Percentiles rank a stretch among this genome's conserved stretches.
Conservation (phyloP, 2,113 vertebrate species). For the western clawed frog (Xenopus tropicalis) region DNA sequence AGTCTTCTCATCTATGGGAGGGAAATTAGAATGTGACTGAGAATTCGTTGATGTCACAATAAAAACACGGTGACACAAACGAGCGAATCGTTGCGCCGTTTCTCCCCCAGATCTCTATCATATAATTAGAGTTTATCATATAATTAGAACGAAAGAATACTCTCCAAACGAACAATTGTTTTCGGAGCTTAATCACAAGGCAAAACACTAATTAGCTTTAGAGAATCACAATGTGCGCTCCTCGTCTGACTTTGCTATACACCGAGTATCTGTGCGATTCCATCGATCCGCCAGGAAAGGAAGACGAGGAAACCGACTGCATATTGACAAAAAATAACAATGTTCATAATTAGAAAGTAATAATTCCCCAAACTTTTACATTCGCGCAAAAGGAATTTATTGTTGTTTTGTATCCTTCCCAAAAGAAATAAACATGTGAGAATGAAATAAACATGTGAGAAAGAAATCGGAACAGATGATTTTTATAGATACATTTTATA, state of each 20-base stretch:
- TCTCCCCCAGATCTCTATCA: conserved; percentile 30
- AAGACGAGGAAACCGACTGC: neutral
- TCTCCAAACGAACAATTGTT: conserved; percentile 28
- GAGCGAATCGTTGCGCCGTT: neutral
- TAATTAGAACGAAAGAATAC: conserved; percentile 33
- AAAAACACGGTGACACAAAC: no score
- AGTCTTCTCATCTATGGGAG: no score
- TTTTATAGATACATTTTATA: neutral
- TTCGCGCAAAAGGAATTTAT: no score
- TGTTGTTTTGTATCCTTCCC: no score
- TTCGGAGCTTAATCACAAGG: conserved; percentile 23
- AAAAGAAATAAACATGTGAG: no score
- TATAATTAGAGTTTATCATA: conserved; percentile 41
- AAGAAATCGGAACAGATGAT: no score
- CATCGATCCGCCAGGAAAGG: neutral
- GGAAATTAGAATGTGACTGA: no score
- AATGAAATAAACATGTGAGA: no score
- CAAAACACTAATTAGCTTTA: conserved; percentile 32
- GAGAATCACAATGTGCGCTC: neutral
- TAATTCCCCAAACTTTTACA: no score
- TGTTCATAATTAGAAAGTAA: neutral
- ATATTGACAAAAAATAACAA: conserved; percentile 3
- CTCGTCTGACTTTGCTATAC: no score
- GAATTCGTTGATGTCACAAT: no score
- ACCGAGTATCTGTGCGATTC: conserved; percentile 7